Evolutionary conservation across 2,797 vertebrate species (phyloP), one percentile per base, ranked within the genome.

Genomic region (Eulemur albifrons): DNA sequence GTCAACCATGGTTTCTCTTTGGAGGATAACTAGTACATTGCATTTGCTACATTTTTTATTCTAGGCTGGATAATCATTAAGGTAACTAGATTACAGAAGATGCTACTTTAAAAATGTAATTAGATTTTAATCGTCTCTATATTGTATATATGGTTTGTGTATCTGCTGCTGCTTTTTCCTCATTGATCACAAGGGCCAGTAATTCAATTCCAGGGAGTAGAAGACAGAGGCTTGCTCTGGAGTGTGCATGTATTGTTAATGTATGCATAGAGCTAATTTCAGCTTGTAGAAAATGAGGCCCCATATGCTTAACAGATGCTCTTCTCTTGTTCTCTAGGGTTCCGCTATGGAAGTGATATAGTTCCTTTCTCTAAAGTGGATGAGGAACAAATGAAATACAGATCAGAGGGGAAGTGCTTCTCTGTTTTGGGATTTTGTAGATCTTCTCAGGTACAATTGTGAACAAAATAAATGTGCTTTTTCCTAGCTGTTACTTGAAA

Each of bases 331-430:
- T 98, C 88, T 93, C 7, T 96, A 99, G 99, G 99, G 95, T 99
- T 99, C 97, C 99, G 99, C 92, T 99, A 99, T 69, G 99, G 99
- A 72, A 99, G 99, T 85, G 99, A 99, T 98, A 99, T 99, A 52
- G 96, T 99, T 96, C 99, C 99, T 40, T 99, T 99, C 98, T 99
- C 99, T 83, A 99, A 99, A 98, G 99, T 99, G 92, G 99, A 99
- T 97, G 99, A 99, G 97, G 99, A 99, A 1, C 99, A 99, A 98
- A 99, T 99, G 99, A 99, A 99, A 97, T 99, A 99, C 97, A 99
- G 99, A 98, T 99, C 99, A 0, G 99, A 99, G 92, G 99, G 98
- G 59, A 99, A 99, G 97, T 99, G 99, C 97, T 99, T 99, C 97
- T 98, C 99, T 90, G 99, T 99, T 76, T 98, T 99, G 76, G 99